Conservation (phyloP, 1,140 invertebrate genomes). For the Dufourea novaeangliae region DNA sequence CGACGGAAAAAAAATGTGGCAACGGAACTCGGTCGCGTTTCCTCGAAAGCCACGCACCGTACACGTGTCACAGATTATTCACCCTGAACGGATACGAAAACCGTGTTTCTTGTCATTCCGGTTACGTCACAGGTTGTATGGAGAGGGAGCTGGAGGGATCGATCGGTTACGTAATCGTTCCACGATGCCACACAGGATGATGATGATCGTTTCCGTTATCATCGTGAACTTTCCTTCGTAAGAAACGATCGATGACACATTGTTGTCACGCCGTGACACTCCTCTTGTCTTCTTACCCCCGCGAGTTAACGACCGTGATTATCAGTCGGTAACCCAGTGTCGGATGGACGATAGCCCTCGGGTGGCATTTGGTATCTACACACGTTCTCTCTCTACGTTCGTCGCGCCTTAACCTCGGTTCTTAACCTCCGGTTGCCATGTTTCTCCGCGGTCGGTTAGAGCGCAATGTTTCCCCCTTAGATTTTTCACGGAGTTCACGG, state of each 20-base stretch:
- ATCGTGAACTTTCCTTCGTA: background rate
- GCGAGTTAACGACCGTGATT: constrained; percentile 53
- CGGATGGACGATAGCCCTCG: constrained; percentile 60
- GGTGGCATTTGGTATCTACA: constrained; percentile 65
- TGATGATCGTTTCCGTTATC: background rate
- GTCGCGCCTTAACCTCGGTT: background rate
- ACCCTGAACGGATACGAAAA: constrained; percentile 16
- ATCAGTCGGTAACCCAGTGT: constrained; percentile 75
- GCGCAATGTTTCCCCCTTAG: too few relatives aligned
- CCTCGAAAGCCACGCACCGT: background rate
- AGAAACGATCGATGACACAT: too few relatives aligned
- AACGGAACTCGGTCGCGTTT: constrained; percentile 19
- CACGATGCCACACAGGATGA: background rate
- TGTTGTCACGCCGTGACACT: background rate
- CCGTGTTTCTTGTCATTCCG: background rate
- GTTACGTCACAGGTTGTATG: constrained; percentile 11
- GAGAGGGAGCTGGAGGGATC: background rate
- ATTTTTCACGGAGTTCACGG: background rate
- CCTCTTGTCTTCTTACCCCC: background rate
- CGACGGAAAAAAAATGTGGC: constrained; percentile 41
- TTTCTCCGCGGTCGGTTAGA: too few relatives aligned
- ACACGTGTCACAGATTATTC: constrained; percentile 51
- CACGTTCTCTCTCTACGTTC: constrained; percentile 50
- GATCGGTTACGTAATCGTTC: constrained; percentile 33
- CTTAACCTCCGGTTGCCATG: too few relatives aligned